Conservation (phyloP, 2,888 invertebrate genomes). For the Melitaea athalia region DNA sequence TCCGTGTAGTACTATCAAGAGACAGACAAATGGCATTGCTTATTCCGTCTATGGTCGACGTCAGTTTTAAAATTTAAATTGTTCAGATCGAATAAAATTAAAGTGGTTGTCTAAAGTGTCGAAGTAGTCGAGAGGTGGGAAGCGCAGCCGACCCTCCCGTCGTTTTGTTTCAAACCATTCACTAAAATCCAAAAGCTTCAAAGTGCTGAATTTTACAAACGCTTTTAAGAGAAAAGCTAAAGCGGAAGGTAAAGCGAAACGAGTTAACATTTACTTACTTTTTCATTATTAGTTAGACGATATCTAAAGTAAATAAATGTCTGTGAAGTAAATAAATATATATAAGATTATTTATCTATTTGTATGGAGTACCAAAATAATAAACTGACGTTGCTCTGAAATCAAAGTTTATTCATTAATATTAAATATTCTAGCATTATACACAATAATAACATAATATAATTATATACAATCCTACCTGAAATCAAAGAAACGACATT, state of each 20-base stretch:
- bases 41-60: slow-evolving; percentile 7
- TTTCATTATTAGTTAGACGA: background rate
- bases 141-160: slow-evolving; percentile 12
- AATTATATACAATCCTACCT: too few species aligned
- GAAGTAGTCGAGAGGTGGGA: slow-evolving; percentile 14
- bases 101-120: slow-evolving; percentile 16
- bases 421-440: too few species aligned
- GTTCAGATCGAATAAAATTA: slow-evolving; percentile 13
- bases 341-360: too few species aligned
- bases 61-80: slow-evolving; percentile 8
- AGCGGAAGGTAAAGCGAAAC: background rate
- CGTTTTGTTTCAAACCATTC: slow-evolving; percentile 14
- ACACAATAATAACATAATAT: too few species aligned
- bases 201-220: slow-evolving; percentile 13
- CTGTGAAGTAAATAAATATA: background rate
- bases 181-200: slow-evolving; percentile 14
- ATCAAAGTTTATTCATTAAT: too few species aligned
- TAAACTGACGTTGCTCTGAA: too few species aligned
- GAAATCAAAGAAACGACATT: too few species aligned
- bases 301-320: background rate
- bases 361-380: too few species aligned
- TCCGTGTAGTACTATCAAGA: background rate
- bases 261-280: background rate
- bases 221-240: slow-evolving; percentile 12
- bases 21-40: background rate